phyloP scores from a whole-genome alignment of 2,113 vertebrate species.

The Bothrops jararaca region DNA sequence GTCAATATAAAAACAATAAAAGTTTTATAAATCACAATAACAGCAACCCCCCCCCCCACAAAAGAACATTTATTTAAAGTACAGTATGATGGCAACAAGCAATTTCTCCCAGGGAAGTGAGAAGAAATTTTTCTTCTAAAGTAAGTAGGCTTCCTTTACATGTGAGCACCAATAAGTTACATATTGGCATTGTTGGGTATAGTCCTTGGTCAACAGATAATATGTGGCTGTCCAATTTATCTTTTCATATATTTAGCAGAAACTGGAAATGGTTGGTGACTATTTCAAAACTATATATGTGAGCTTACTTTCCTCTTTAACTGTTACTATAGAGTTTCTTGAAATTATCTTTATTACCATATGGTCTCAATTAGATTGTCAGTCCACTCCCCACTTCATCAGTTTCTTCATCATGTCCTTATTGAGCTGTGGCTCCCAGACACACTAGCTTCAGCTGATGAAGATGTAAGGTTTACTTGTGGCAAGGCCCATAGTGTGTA shows the following conservation, averaged over 20 bases:
- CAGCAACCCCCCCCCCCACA: too few species aligned
- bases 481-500: not conserved
- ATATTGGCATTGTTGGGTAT: not conserved
- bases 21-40: not conserved
- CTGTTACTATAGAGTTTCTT: not conserved
- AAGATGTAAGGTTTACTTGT: not conserved
- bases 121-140: not conserved
- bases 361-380: not conserved
- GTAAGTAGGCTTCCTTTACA: not conserved
- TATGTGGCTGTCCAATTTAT: not conserved
- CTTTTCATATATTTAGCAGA: not conserved
- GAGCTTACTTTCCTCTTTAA: not conserved
- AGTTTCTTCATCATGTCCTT: not conserved
- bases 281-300: not conserved
- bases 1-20: not conserved
- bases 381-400: not conserved
- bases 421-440: not conserved
- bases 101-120: not conserved
- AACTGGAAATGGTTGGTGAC: not conserved
- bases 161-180: not conserved
- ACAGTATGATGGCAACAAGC: not conserved
- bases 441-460: not conserved
- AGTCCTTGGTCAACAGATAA: not conserved
- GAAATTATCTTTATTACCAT: not conserved
- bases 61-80: not conserved